Conservation (phyloP, 2,113 vertebrate species). For the Agapornis roseicollis region DNA sequence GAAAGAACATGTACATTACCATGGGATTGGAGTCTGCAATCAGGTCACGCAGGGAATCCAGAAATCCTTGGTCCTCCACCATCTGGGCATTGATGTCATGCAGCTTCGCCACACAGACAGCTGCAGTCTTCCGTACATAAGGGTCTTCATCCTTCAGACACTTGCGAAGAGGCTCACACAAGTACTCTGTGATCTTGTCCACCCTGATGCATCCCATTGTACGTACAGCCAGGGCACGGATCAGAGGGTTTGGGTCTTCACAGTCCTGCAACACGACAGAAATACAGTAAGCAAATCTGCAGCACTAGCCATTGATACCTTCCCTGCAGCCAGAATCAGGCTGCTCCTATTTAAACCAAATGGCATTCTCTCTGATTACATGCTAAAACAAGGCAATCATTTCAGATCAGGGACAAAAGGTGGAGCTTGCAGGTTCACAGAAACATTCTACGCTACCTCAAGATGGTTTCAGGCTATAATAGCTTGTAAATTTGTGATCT, state of each 20-base stretch:
- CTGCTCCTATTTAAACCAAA: background rate
- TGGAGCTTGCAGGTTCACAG: background rate
- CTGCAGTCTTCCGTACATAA: slow-evolving; percentile 95
- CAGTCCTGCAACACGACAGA: slow-evolving; percentile 82
- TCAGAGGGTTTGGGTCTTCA: slow-evolving; percentile 98
- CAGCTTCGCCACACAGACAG: slow-evolving; percentile 96
- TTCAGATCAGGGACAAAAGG: background rate
- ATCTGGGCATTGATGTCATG: slow-evolving; percentile 99
- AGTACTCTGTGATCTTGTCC: slow-evolving; percentile 97
- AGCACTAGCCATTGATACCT: background rate
- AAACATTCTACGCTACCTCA: background rate
- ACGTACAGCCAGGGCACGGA: slow-evolving; percentile 94
- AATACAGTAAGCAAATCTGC: accelerated
- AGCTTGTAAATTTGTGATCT: background rate
- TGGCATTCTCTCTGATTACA: background rate
- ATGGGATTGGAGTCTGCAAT: slow-evolving; percentile 99
- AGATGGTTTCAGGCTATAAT: background rate
- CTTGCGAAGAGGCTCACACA: slow-evolving; percentile 96
- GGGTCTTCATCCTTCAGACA: slow-evolving; percentile 98
- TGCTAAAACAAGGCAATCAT: background rate
- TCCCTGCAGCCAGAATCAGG: background rate
- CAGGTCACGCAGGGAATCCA: slow-evolving; percentile 95
- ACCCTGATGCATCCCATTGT: slow-evolving; percentile 99
- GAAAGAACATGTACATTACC: slow-evolving; percentile 68
- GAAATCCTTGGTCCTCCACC: slow-evolving; percentile 98